Percentiles rank a stretch among this genome's conserved stretches.
phyloP scores from a whole-genome alignment of 64 coral and sea anemone genomes.

The Actinia equina region DNA sequence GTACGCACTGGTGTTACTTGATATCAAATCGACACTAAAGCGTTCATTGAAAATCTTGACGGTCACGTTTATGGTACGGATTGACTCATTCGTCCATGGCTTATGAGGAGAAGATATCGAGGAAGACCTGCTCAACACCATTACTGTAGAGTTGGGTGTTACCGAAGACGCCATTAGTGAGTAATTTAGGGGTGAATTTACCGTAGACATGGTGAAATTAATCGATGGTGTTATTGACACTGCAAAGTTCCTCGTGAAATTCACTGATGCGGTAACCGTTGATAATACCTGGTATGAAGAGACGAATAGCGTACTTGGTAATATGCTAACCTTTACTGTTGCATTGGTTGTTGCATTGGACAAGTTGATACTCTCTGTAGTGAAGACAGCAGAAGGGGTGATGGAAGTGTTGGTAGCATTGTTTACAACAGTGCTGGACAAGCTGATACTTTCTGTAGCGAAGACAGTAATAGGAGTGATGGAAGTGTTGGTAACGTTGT shows the following conservation, averaged over 20 bases:
- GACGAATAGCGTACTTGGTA: background rate
- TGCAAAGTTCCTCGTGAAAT: background rate
- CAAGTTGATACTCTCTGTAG: background rate
- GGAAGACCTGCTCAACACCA: background rate
- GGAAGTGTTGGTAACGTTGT: too few species aligned
- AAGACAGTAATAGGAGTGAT: too few species aligned
- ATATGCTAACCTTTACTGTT: background rate
- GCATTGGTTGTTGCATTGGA: background rate
- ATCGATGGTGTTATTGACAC: background rate
- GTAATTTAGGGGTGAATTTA: background rate
- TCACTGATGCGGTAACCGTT: background rate
- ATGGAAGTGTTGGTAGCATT: background rate
- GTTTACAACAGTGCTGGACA: too few species aligned
- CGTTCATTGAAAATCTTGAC: background rate
- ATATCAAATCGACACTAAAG: background rate
- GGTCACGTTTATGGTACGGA: background rate
- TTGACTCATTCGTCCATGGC: background rate
- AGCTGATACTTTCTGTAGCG: too few species aligned
- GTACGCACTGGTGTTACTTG: background rate
- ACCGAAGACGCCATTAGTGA: background rate
- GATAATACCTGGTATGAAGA: background rate
- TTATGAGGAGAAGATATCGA: background rate
- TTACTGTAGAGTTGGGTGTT: background rate
- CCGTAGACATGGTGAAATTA: background rate
- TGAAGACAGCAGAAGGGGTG: background rate